Evolutionary conservation across 2,888 invertebrate genomes (phyloP).

Genomic region (Acleris emargana): DNA sequence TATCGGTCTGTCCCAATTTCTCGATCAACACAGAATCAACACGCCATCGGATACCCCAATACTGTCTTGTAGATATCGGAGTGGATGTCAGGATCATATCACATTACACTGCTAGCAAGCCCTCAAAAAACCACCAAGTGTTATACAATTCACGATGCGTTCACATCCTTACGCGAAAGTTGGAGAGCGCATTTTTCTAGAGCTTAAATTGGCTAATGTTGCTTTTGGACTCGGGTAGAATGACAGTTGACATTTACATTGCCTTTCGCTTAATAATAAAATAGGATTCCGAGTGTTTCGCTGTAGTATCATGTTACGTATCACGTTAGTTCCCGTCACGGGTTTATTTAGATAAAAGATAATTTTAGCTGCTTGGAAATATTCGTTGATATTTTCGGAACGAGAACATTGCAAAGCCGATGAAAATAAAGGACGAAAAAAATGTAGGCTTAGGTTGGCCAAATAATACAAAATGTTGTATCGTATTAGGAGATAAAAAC

Average conservation of each 20-base stretch:
- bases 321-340: background rate
- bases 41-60: slow-evolving; percentile 1
- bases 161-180: too few relatives aligned
- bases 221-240: background rate
- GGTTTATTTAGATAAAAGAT: background rate
- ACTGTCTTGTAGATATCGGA: background rate
- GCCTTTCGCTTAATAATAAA: slow-evolving; percentile 16
- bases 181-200: too few relatives aligned
- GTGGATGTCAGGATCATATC: slow-evolving; percentile 5
- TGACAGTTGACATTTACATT: slow-evolving; percentile 23
- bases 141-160: too few relatives aligned
- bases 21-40: background rate
- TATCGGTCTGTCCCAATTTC: background rate
- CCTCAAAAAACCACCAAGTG: too few relatives aligned
- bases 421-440: too few relatives aligned
- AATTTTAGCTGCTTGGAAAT: too few relatives aligned
- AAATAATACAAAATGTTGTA: too few relatives aligned
- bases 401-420: too few relatives aligned
- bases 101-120: background rate
- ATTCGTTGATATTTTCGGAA: background rate
- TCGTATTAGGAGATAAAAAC: too few relatives aligned
- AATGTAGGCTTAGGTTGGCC: too few relatives aligned
- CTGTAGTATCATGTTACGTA: slow-evolving; percentile 4
- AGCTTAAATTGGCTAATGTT: too few relatives aligned
- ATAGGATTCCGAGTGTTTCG: slow-evolving; percentile 4